These are phyloP conservation scores for Drosophila erecta DNA, from an alignment of 1,140 invertebrate species.

Conservation along the genomic window DNA sequence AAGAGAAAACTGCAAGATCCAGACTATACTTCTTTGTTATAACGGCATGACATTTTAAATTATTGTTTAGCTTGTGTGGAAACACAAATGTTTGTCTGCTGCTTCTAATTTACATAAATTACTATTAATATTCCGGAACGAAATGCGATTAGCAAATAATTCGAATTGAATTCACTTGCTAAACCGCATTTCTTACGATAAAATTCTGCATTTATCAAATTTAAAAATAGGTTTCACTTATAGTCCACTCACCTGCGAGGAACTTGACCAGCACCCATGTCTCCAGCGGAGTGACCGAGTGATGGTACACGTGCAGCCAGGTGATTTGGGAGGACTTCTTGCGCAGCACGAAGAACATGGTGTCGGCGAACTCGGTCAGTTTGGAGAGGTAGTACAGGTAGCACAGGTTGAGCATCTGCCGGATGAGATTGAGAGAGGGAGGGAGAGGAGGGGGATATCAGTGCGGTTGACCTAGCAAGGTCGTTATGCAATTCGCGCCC, in stretches of 20 bases:
- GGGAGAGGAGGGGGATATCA: not conserved
- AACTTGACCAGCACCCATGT: constrained; percentile 98
- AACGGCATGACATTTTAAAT: too few relatives aligned
- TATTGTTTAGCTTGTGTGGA: too few relatives aligned
- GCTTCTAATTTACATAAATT: too few relatives aligned
- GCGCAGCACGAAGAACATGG: constrained; percentile 95
- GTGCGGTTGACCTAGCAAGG: constrained; percentile 48
- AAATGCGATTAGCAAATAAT: too few relatives aligned
- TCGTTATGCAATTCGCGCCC: constrained; percentile 24
- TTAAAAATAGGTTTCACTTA: not conserved
- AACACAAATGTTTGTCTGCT: too few relatives aligned
- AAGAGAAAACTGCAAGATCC: too few relatives aligned
- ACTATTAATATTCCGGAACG: too few relatives aligned
- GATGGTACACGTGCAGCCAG: constrained; percentile 97
- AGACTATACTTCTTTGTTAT: too few relatives aligned
- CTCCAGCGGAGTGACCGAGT: constrained; percentile 96
- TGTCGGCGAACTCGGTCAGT: constrained; percentile 97
- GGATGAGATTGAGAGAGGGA: not conserved
- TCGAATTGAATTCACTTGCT: too few relatives aligned
- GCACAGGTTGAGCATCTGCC: constrained; percentile 95
- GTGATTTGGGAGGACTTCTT: constrained; percentile 97
- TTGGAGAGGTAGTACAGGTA: constrained; percentile 99
- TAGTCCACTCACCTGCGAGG: constrained; percentile 90
- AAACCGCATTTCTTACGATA: too few relatives aligned
- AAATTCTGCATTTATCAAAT: too few relatives aligned